Percentiles rank a stretch among this genome's conserved stretches.
Conservation (phyloP, 2,888 invertebrate species). For the Drosophila rubida region DNA sequence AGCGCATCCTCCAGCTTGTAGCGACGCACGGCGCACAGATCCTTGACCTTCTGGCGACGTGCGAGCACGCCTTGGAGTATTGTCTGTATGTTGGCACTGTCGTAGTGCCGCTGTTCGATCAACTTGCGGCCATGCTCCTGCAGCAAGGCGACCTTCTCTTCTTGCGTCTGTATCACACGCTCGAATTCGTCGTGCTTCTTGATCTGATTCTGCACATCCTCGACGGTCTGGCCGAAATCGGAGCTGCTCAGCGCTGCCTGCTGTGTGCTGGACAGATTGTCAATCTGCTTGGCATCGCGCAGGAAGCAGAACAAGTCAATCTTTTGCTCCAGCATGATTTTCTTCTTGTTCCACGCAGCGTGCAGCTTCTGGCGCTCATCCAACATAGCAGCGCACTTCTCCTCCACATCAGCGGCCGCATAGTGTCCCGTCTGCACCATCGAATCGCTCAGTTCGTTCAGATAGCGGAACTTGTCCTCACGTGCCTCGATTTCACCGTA, state of each 20-base stretch:
- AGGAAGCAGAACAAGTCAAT: constrained; percentile 97
- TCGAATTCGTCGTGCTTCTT: constrained; percentile 98
- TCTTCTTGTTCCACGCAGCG: constrained; percentile 94
- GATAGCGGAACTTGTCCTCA: constrained; percentile 91
- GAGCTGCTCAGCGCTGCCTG: constrained; percentile 91
- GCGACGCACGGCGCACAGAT: constrained; percentile 88
- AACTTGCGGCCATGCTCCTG: constrained; percentile 95
- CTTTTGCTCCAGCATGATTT: constrained; percentile 94
- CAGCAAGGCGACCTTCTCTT: constrained; percentile 93
- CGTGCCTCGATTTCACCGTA: constrained; percentile 95
- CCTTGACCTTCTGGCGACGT: constrained; percentile 88
- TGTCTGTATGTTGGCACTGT: constrained; percentile 91
- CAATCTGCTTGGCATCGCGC: constrained; percentile 96
- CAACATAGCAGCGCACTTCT: constrained; percentile 91
- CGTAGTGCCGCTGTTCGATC: constrained; percentile 95
- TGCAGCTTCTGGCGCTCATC: constrained; percentile 92
- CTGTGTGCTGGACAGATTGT: constrained; percentile 94
- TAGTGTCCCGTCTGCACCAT: constrained; percentile 95
- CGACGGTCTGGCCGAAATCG: constrained; percentile 92
- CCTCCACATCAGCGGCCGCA: constrained; percentile 91
- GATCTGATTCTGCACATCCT: constrained; percentile 94
- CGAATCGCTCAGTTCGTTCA: constrained; percentile 91
- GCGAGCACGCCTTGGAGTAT: constrained; percentile 91
- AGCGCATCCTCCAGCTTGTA: constrained; percentile 91
- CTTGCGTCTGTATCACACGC: constrained; percentile 93